These are phyloP conservation scores for Bujurquina vittata DNA, from an alignment of 2,113 vertebrate genomes.

Conservation along the genomic window DNA sequence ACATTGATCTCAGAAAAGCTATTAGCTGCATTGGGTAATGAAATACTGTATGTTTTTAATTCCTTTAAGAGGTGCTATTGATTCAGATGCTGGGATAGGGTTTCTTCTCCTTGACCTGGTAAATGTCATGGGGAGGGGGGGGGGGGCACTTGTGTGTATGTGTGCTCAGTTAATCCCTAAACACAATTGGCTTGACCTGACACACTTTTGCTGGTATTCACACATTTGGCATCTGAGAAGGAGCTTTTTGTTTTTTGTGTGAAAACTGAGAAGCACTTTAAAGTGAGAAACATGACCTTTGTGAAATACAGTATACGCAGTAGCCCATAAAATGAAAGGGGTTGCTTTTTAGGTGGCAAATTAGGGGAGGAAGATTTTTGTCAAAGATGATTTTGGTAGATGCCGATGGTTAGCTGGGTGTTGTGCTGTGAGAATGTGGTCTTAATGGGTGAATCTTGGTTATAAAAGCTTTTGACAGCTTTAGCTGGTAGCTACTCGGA, in stretches of 20 bases:
- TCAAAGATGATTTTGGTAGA: not conserved
- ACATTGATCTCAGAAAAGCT: conserved; percentile 28
- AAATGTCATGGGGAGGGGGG: conserved; percentile 47
- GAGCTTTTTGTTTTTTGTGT: conserved; percentile 48
- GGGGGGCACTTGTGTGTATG: conserved; percentile 29
- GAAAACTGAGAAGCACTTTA: conserved; percentile 36
- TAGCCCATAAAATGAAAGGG: not conserved
- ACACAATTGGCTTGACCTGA: conserved; percentile 52
- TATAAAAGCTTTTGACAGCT: not conserved
- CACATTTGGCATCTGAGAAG: conserved; percentile 28
- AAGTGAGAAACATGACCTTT: conserved; percentile 39
- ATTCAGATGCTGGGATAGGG: conserved; percentile 28
- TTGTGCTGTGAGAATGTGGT: not conserved
- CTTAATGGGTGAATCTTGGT: not conserved
- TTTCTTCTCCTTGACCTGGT: conserved; percentile 44
- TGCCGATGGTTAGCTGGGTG: not conserved
- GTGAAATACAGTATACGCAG: not conserved
- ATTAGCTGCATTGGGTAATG: conserved; percentile 31
- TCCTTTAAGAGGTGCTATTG: conserved; percentile 50
- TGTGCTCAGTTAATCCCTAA: conserved; percentile 48
- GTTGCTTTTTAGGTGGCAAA: not conserved
- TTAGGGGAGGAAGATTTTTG: not conserved
- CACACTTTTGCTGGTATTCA: conserved; percentile 38
- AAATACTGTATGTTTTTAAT: conserved; percentile 38
- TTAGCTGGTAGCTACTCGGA: not conserved